Percentiles rank a stretch among this genome's conserved stretches.
Evolutionary conservation across 2,113 vertebrate species (phyloP).

Genomic region (Festucalex cinctus): DNA sequence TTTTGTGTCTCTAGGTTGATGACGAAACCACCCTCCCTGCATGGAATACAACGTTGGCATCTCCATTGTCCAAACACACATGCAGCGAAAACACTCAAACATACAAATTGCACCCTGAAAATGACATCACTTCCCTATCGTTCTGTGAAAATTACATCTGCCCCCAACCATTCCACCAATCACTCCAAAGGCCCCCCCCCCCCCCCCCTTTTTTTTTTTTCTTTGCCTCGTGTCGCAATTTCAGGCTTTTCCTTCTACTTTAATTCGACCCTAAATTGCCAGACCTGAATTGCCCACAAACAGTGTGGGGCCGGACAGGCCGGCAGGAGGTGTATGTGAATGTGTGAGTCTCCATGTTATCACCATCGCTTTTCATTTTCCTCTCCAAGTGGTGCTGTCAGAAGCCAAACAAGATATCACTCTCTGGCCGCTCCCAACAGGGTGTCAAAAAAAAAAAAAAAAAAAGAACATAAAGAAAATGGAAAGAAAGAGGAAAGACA

Average conservation of each 20-base stretch:
- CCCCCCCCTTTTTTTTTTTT: constrained; percentile 12
- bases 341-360: constrained; percentile 59
- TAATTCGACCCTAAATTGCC: constrained; percentile 71
- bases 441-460: constrained; percentile 54
- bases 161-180: constrained; percentile 70
- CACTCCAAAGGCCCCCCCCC: constrained; percentile 51
- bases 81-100: constrained; percentile 29
- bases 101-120: constrained; percentile 59
- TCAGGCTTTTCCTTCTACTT: constrained; percentile 60
- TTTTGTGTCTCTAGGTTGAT: constrained; percentile 42
- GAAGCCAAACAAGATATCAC: constrained; percentile 73
- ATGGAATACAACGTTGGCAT: constrained; percentile 41
- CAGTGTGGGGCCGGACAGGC: constrained; percentile 69
- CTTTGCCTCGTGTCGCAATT: constrained; percentile 47
- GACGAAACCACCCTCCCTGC: constrained; percentile 25
- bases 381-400: constrained; percentile 69
- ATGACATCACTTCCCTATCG: constrained; percentile 65
- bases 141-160: constrained; percentile 71
- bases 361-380: constrained; percentile 73
- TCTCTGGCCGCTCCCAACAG: constrained; percentile 43
- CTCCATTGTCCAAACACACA: constrained; percentile 41
- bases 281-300: constrained; percentile 69
- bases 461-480: constrained; percentile 49
- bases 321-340: constrained; percentile 55
- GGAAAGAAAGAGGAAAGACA: constrained; percentile 57